Base-by-base conservation (phyloP, 2,797 vertebrate genomes). In the Thunnus albacares region DNA sequence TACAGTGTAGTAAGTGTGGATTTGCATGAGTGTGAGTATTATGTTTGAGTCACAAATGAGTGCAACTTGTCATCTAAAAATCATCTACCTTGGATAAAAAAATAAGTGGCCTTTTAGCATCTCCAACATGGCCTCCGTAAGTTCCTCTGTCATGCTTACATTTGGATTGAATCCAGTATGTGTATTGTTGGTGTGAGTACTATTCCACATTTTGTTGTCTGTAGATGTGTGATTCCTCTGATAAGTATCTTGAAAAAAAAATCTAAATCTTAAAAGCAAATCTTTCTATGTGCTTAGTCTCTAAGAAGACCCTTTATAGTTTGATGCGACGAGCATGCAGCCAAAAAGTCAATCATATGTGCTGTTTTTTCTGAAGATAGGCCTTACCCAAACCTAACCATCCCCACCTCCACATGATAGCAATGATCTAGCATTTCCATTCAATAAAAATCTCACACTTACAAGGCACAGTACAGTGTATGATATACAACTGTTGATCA, bases 21-120 rank as follows among this genome's bases (percentile, higher is more conserved):
- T 89, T 80, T 82, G 86, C 77, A 84, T 82, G 85, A 84, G 72
- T 86, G 76, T 60, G 75, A 83, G 61, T 76, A 55, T 79, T 76
- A 38, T 18, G 65, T 87, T 74, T 75, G 71, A 80, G 79, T 78
- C 67, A 73, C 81, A 75, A 64, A 77, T 61, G 83, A 88, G 70
- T 77, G 80, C 75, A 84, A 84, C 74, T 72, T 62, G 81, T 72
- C 91, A 80, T 86, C 76, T 77, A 51, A 51, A 90, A 87, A 89
- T 93, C 80, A 90, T 90, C 92, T 91, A 92, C 85, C 77, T 93
- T 92, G 80, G 85, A 87, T 91, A 93, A 82, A 88, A 88, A 89
- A 24, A 24, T 24, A 24, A 33, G 91, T 93, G 93, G 93, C 94
- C 95, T 96, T 96, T 95, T 89, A 90, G 88, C 93, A 93, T 89